These are phyloP conservation scores for Parnassius smintheus DNA, from an alignment of 2,888 invertebrate species.

Conservation along the genomic window DNA sequence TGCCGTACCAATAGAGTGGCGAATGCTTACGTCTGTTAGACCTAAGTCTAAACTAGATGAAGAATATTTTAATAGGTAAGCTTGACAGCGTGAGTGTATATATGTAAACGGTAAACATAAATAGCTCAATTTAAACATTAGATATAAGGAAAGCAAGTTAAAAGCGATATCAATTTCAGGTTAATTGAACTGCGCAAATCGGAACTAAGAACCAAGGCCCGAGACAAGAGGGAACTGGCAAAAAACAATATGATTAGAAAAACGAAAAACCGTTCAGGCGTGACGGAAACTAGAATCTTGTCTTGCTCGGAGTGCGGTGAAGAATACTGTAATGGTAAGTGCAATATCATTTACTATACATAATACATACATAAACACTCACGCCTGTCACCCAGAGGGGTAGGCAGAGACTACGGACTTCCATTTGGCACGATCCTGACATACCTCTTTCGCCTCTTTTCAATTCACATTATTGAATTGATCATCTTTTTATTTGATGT, in stretches of 20 bases:
- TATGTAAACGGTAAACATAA: no score
- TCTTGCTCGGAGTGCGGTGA: slow-evolving; percentile 91
- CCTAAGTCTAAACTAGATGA: slow-evolving; percentile 92
- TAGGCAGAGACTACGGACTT: no score
- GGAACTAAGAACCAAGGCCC: slow-evolving; percentile 85
- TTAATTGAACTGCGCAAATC: slow-evolving; percentile 91
- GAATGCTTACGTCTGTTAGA: slow-evolving; percentile 93
- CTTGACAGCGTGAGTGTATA: no score
- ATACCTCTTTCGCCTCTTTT: no score
- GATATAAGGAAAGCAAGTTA: neutral
- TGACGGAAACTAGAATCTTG: slow-evolving; percentile 88
- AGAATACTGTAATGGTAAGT: slow-evolving; percentile 88
- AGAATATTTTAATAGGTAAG: slow-evolving; percentile 90
- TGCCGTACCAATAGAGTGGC: slow-evolving; percentile 94
- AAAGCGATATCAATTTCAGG: slow-evolving; percentile 59
- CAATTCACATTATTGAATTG: no score
- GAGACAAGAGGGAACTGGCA: slow-evolving; percentile 85
- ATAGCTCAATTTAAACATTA: neutral
- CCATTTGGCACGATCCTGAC: no score
- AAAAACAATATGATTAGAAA: slow-evolving; percentile 86
- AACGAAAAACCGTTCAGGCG: slow-evolving; percentile 91
- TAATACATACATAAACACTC: no score
- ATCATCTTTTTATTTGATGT: no score
- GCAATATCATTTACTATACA: neutral
- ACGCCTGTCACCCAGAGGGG: no score